These are phyloP conservation scores for Tapirus indicus DNA, from an alignment of 2,797 vertebrate species.

Conservation along the genomic window DNA sequence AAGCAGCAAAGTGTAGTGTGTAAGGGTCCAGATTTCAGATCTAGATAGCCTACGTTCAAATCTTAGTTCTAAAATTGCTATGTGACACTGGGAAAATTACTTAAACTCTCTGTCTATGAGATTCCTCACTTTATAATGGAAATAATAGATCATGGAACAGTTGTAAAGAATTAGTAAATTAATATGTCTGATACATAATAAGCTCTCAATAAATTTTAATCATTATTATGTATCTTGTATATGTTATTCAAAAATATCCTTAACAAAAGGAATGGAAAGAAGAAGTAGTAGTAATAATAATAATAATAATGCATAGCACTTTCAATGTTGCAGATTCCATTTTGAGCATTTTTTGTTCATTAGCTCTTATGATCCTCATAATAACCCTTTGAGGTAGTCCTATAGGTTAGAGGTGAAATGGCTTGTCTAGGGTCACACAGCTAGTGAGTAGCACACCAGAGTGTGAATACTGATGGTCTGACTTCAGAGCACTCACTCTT, in stretches of 20 bases:
- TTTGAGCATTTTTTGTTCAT: constrained; percentile 7
- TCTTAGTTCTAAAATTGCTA: constrained; percentile 29
- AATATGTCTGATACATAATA: neutral
- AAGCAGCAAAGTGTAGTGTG: neutral
- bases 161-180: neutral
- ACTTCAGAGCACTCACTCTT: neutral
- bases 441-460: neutral
- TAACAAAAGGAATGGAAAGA: neutral
- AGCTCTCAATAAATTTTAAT: neutral
- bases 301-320: neutral
- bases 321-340: neutral
- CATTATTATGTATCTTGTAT: neutral
- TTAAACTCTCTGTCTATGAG: neutral
- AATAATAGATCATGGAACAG: neutral
- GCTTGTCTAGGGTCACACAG: neutral
- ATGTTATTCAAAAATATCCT: neutral
- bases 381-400: neutral
- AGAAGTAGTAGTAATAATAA: neutral
- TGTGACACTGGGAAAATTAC: neutral
- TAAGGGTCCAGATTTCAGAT: neutral
- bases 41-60: neutral
- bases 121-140: neutral
- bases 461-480: neutral
- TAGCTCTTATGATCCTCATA: neutral
- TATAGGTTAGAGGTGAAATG: neutral